Percentiles rank a stretch among this genome's conserved stretches.
Evolutionary conservation across 2,888 invertebrate genomes (phyloP).

Genomic region (Suillia variegata): DNA sequence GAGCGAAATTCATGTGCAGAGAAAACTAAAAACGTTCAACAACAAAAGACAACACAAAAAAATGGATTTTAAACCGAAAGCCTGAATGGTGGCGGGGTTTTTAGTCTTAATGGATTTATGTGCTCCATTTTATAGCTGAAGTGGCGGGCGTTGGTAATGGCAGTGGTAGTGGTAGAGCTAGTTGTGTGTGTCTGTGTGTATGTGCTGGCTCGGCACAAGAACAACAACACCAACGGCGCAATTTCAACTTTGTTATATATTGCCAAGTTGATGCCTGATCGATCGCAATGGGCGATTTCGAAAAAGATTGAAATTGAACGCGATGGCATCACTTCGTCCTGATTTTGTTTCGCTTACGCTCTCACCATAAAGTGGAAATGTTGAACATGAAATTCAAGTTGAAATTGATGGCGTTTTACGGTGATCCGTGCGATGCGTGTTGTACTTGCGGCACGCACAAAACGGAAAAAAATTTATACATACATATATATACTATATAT

Average conservation of each 20-base stretch:
- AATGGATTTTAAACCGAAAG: conserved; percentile 12
- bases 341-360: neutral
- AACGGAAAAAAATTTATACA: too few species aligned
- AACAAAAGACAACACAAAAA: neutral
- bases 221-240: conserved; percentile 13
- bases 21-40: neutral
- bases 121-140: conserved; percentile 11
- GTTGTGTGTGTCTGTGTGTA: neutral
- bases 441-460: neutral
- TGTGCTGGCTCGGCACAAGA: neutral
- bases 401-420: conserved; percentile 12
- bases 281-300: conserved; percentile 18
- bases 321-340: neutral
- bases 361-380: neutral
- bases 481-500: too few species aligned
- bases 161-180: neutral
- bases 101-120: conserved; percentile 28
- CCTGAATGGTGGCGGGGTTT: conserved; percentile 15
- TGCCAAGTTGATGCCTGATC: conserved; percentile 22
- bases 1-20: conserved; percentile 6
- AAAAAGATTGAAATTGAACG: conserved; percentile 1
- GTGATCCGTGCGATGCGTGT: too few species aligned
- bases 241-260: conserved; percentile 46
- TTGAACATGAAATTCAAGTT: conserved; percentile 6
- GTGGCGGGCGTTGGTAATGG: neutral